A percentile compares a stretch with the other conserved stretches of the same genome.
These are phyloP conservation scores for Folsomia manolachei DNA, from an alignment of 2,888 invertebrate genomes.

Conservation along the genomic window DNA sequence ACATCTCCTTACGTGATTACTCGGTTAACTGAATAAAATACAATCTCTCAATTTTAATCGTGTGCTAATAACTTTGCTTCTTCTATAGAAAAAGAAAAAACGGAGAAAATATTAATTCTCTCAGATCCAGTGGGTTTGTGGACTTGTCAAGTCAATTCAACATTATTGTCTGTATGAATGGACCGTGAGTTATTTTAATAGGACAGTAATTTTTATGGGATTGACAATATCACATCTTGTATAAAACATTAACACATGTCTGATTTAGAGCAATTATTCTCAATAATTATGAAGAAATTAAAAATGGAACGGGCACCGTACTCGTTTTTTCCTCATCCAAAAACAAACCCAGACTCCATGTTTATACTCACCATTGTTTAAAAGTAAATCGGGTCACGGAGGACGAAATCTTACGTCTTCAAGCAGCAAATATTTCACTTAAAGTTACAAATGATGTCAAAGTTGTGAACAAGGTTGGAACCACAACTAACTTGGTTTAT, in stretches of 20 bases:
- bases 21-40: too few relatives aligned
- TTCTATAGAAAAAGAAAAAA: not conserved
- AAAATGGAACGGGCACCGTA: not conserved
- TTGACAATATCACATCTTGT: not conserved
- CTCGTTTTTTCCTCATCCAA: not conserved
- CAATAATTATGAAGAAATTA: not conserved
- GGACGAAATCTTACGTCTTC: not conserved
- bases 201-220: not conserved
- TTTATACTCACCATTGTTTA: constrained; percentile 5
- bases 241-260: not conserved
- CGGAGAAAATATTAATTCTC: not conserved
- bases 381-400: constrained; percentile 1
- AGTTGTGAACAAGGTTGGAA: not conserved
- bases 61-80: too few relatives aligned
- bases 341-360: not conserved
- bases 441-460: not conserved
- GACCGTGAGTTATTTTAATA: constrained; percentile 19
- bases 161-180: constrained; percentile 15
- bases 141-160: constrained; percentile 4
- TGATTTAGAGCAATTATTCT: constrained; percentile 1
- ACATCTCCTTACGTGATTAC: constrained; percentile 18
- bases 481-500: too few relatives aligned
- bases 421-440: not conserved
- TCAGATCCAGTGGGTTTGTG: constrained; percentile 15
- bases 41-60: too few relatives aligned